Conservation (phyloP, 2,113 vertebrate genomes). For the Delphinapterus leucas region DNA sequence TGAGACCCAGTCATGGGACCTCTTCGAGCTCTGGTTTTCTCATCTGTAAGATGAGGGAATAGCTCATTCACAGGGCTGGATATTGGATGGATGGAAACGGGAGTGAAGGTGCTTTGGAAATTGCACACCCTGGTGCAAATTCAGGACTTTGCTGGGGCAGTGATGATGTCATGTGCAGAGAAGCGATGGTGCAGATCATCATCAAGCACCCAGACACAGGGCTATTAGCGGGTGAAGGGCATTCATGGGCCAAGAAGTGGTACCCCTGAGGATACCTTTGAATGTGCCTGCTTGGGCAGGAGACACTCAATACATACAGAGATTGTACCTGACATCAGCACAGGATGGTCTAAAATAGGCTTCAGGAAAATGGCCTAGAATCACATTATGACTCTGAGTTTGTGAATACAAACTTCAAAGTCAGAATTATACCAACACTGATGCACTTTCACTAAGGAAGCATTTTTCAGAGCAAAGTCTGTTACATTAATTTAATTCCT, state of each 20-base stretch:
- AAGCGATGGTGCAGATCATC: background rate
- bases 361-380: background rate
- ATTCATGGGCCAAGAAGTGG: background rate
- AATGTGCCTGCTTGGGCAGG: background rate
- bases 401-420: background rate
- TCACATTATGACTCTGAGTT: background rate
- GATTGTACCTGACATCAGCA: too few species aligned
- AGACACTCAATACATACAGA: background rate
- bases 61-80: background rate
- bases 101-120: background rate
- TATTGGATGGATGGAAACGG: background rate
- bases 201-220: too few species aligned
- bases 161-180: background rate
- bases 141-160: background rate
- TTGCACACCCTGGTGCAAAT: background rate
- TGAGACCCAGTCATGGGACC: fast-evolving
- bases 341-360: too few species aligned
- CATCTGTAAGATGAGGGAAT: background rate
- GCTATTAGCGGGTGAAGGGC: too few species aligned
- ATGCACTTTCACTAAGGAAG: slow-evolving; percentile 1
- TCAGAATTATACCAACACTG: background rate
- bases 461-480: slow-evolving; percentile 36
- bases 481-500: slow-evolving; percentile 48
- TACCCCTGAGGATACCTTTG: background rate
- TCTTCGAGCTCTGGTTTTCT: background rate